These are phyloP conservation scores for Apotomis capreana DNA, from an alignment of 2,888 invertebrate species.

Conservation along the genomic window DNA sequence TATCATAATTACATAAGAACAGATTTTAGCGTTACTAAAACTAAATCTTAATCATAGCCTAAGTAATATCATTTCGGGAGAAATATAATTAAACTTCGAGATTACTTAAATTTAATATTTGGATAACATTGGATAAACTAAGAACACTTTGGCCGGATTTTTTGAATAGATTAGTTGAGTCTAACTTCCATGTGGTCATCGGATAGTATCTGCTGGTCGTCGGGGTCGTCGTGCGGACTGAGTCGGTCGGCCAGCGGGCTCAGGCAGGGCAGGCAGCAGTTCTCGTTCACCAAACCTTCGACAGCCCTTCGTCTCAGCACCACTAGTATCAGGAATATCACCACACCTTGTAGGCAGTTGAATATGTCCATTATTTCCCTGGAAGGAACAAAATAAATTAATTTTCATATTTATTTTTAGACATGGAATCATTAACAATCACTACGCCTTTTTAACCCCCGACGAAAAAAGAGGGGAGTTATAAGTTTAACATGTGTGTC, in stretches of 20 bases:
- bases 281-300: conserved; percentile 74
- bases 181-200: conserved; percentile 78
- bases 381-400: conserved; percentile 48
- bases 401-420: too few relatives aligned
- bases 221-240: conserved; percentile 72
- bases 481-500: too few relatives aligned
- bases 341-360: conserved; percentile 86
- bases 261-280: conserved; percentile 62
- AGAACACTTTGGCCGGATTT: conserved; percentile 7
- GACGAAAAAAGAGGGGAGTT: too few relatives aligned
- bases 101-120: conserved; percentile 34
- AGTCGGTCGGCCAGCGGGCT: conserved; percentile 67
- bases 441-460: too few relatives aligned
- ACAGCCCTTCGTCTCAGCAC: conserved; percentile 82
- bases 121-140: conserved; percentile 15
- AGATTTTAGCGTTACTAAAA: conserved; percentile 8
- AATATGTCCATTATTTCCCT: conserved; percentile 85
- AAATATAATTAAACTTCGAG: conserved; percentile 11
- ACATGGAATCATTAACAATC: too few relatives aligned
- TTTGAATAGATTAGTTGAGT: conserved; percentile 58
- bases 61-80: neutral
- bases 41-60: conserved; percentile 11
- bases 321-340: conserved; percentile 85
- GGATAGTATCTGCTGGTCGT: conserved; percentile 67
- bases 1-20: conserved; percentile 6